Base-by-base conservation (phyloP, 2,888 invertebrate genomes). In the Protonemura montana region DNA sequence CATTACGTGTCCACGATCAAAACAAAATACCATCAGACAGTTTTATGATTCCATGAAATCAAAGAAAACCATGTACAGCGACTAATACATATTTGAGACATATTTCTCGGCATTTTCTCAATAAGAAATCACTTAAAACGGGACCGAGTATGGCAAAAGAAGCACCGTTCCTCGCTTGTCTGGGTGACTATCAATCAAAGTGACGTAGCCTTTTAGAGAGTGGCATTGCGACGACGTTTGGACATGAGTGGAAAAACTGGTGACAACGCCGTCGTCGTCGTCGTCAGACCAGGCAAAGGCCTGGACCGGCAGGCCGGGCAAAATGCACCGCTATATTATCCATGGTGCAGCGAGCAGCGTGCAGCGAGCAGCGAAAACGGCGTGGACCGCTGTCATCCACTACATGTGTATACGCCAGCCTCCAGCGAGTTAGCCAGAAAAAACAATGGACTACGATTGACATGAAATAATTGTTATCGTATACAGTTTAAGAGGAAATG, bases 171-270 rank as follows among this genome's bases (percentile, higher is more conserved):
- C 78, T 78, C 26, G 78, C 7, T n/a, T 27, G 78, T 30, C n/a
- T 13, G 29, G 81, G 81, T 81, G 81, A 81, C 81, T 21, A 81
- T 81, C 81, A 81, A 87, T 87, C 87, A 87, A 87, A 85, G 85
- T 82, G 87, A 87, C 87, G 84, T 82, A 27, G 27, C 82, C 85
- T 82, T 85, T 84, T 86, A 86, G 26, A 86, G 27, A 86, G 78
- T n/a, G 35, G 86, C 76, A 78, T 78, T 26, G 78, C 30, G 81
- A n/a, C 13, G 81, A 81, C 81, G 30, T 81, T 81, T 28, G 29
- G 28, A 81, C 81, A 81, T n/a, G 78, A 86, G 83, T 28, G 84
- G 86, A 84, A 86, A 86, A 86, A 86, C 86, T 41, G 35, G 82
- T 27, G 86, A 86, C 86, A 81, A 41, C 81, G 21, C 13, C 13